These are phyloP conservation scores for Drosophila kambysellisi DNA, from an alignment of 2,888 invertebrate species.

Conservation along the genomic window DNA sequence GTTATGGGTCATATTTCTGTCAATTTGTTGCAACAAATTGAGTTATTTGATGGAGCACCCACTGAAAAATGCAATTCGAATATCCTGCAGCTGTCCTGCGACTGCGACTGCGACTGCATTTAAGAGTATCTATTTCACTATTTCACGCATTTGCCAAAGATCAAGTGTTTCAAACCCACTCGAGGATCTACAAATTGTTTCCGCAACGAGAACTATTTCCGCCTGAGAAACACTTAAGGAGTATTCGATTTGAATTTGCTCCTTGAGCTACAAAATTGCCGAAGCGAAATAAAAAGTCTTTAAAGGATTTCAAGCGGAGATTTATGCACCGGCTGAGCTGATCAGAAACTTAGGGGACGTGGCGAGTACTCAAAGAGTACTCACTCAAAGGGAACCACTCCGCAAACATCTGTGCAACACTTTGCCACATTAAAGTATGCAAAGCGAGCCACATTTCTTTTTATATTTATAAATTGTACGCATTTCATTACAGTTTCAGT, in stretches of 20 bases:
- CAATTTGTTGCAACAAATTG: conserved; percentile 75
- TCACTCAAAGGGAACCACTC: background rate
- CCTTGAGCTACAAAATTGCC: conserved; percentile 15
- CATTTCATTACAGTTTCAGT: background rate
- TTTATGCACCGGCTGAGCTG: background rate
- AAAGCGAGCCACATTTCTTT: background rate
- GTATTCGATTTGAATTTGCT: conserved; percentile 19
- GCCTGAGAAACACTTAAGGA: conserved; percentile 12
- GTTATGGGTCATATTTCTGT: conserved; percentile 74
- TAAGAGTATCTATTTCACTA: conserved; percentile 77
- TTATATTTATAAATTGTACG: background rate
- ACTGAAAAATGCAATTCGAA: conserved; percentile 30
- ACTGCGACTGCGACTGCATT: conserved; percentile 34
- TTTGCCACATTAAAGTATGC: background rate
- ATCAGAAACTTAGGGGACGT: background rate
- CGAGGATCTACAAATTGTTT: conserved; percentile 35
- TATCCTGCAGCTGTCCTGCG: conserved; percentile 54
- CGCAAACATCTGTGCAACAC: background rate
- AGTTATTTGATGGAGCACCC: conserved; percentile 57
- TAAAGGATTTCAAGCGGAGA: conserved; percentile 5
- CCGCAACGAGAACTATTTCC: conserved; percentile 48
- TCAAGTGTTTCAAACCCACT: conserved; percentile 67
- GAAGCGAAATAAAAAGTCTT: background rate
- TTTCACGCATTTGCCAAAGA: conserved; percentile 76
- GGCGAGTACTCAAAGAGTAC: background rate